Base-by-base conservation (phyloP, 2,888 invertebrate genomes). In the Lasius platythorax region DNA sequence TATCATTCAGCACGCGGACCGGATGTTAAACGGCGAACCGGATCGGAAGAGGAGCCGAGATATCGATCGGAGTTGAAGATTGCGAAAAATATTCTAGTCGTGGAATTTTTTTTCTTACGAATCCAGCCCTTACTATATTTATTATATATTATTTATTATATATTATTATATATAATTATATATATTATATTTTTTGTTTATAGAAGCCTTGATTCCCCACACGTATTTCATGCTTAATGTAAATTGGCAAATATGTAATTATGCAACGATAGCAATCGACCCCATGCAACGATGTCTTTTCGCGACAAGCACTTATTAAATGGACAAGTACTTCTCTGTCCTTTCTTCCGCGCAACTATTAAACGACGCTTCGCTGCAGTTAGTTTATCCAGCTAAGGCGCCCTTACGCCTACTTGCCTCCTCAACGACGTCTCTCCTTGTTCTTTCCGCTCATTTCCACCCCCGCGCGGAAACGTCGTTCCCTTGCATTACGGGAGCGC, bases 1-100 rank as follows among this genome's bases (percentile, higher is more conserved):
- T 92, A 92, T 92, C 91, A 92, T 11, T 92, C 92, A 91, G 90
- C 90, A 91, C 91, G 91, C 88, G 91, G 86, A 86, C 85, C 86
- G 91, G 91, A 90, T 92, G 90, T 92, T 92, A 91, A 93, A 90
- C 89, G 88, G 84, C 82, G 87, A 86, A 12, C 1, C 11, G 9
- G 15, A 28, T 6, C 18, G 40, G 56, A 40, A 58, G 68, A 6
- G n/a, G 56, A 28, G 28, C 18, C 23, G 15, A 6, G 67, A 68
- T 43, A 40, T 40, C n/a, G 30, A 40, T 6, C 43, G 6, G 18
- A 58, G 37, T 8, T 18, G 2, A 50, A 28, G n/a, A 46, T 9
- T 2, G n/a, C 9, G 15, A 15, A 5, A 56, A 40, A 12, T 15
- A 46, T 46, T 18, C 46, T 43, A 18, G 15, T 15, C 15, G 15